Evolutionary conservation across 2,797 vertebrate genomes (phyloP).

Genomic region (Hippoglossus hippoglossus): DNA sequence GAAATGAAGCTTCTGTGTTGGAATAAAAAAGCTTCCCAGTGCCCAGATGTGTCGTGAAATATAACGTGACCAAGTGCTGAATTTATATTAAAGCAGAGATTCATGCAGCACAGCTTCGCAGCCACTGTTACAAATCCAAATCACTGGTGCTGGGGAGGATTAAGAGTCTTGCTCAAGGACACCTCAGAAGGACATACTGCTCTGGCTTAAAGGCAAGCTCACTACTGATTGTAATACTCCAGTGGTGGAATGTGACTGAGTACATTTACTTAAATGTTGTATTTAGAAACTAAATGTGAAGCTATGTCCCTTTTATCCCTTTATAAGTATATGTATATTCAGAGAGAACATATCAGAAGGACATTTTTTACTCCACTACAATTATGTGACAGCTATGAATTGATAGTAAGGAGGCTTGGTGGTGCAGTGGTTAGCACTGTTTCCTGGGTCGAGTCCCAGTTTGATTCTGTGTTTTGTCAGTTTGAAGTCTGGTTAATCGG

Average conservation of each 20-base stretch:
- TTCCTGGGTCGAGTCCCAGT: too few relatives aligned
- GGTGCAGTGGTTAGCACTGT: too few relatives aligned
- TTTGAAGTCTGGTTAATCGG: too few relatives aligned
- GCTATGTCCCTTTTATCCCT: conserved; percentile 1
- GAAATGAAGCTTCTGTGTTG: conserved; percentile 8
- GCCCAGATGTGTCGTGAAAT: conserved; percentile 20
- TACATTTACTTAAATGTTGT: not conserved
- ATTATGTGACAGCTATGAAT: not conserved
- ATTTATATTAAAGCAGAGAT: conserved; percentile 39
- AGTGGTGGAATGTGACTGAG: not conserved
- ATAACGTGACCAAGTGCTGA: conserved; percentile 32
- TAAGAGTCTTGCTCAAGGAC: conserved; percentile 59
- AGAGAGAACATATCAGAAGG: not conserved
- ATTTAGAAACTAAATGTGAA: not conserved
- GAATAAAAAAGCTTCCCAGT: not conserved
- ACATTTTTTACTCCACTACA: not conserved
- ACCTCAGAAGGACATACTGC: conserved; percentile 42
- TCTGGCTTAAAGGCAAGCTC: conserved; percentile 25
- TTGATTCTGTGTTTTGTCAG: too few relatives aligned
- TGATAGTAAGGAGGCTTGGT: too few relatives aligned
- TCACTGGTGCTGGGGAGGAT: conserved; percentile 47
- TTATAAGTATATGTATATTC: not conserved
- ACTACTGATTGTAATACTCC: conserved; percentile 1
- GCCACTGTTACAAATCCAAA: conserved; percentile 45
- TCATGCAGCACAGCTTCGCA: conserved; percentile 17